Percentiles rank a stretch among this genome's conserved stretches.
These are phyloP conservation scores for Ophion costatus DNA, from an alignment of 2,888 invertebrate genomes.

Conservation along the genomic window DNA sequence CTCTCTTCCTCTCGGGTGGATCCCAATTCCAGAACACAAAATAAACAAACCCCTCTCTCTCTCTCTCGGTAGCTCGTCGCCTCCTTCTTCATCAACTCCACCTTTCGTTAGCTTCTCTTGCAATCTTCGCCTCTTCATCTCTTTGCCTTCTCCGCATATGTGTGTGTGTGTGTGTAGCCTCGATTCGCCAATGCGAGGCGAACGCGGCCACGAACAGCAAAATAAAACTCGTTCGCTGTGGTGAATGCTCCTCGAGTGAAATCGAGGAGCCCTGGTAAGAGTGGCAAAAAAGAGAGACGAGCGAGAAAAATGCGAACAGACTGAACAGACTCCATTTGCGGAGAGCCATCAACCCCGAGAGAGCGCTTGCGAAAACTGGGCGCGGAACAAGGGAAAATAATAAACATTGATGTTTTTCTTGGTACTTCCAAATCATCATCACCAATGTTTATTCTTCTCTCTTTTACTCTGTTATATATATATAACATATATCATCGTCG, in stretches of 20 bases:
- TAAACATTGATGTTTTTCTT: not conserved
- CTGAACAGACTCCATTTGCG: not conserved
- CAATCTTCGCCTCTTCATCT: conserved; percentile 14
- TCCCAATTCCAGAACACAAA: conserved; percentile 27
- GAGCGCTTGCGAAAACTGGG: too few species aligned
- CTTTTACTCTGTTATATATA: too few species aligned
- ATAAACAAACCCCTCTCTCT: not conserved
- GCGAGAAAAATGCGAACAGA: not conserved
- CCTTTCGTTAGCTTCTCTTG: conserved; percentile 36
- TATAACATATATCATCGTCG: too few species aligned
- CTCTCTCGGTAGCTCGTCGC: not conserved
- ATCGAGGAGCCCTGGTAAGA: not conserved
- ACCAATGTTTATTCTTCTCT: too few species aligned
- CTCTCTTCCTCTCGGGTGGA: conserved; percentile 60
- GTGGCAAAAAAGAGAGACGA: not conserved
- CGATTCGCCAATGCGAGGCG: conserved; percentile 8
- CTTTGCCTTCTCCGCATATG: not conserved
- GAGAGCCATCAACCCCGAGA: not conserved
- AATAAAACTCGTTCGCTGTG: conserved; percentile 59
- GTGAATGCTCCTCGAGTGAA: not conserved
- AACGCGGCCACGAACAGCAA: not conserved
- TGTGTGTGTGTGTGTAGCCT: not conserved
- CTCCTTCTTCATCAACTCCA: conserved; percentile 3
- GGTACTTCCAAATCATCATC: too few species aligned
- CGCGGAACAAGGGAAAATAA: not conserved